phyloP scores from a whole-genome alignment of 1,140 invertebrate species.

The Hirudo medicinalis region DNA sequence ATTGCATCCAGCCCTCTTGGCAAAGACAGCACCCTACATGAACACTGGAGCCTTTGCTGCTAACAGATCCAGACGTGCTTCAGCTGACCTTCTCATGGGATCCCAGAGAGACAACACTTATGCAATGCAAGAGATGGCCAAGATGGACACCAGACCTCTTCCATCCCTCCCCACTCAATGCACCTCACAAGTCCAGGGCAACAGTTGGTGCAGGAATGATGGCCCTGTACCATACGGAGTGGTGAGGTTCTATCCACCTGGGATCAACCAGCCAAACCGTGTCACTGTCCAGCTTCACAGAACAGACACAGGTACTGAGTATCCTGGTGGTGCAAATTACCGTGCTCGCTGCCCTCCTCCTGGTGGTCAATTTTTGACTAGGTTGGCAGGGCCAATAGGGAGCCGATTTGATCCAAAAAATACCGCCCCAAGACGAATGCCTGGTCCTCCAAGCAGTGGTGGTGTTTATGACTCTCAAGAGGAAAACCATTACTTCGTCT shows the following conservation, averaged over 20 bases:
- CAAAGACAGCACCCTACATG: not conserved
- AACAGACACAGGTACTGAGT: not conserved
- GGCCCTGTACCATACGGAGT: constrained; percentile 5
- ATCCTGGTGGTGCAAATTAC: constrained; percentile 1
- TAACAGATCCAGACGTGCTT: constrained; percentile 1
- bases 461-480: not conserved
- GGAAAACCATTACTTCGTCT: constrained; percentile 15
- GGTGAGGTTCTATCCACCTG: not conserved
- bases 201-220: not conserved
- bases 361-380: not conserved
- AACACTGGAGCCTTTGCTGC: not conserved
- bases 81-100: constrained; percentile 9
- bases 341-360: not conserved
- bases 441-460: not conserved
- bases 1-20: not conserved
- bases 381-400: not conserved
- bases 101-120: constrained; percentile 13
- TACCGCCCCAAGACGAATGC: not conserved
- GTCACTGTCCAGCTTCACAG: constrained; percentile 12
- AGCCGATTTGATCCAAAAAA: not conserved
- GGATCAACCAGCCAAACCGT: not conserved
- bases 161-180: constrained; percentile 2
- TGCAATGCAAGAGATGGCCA: not conserved
- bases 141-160: constrained; percentile 15
- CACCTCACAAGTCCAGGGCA: not conserved